These are phyloP conservation scores for Protophormia terraenovae DNA, from an alignment of 2,888 invertebrate species.

Conservation along the genomic window DNA sequence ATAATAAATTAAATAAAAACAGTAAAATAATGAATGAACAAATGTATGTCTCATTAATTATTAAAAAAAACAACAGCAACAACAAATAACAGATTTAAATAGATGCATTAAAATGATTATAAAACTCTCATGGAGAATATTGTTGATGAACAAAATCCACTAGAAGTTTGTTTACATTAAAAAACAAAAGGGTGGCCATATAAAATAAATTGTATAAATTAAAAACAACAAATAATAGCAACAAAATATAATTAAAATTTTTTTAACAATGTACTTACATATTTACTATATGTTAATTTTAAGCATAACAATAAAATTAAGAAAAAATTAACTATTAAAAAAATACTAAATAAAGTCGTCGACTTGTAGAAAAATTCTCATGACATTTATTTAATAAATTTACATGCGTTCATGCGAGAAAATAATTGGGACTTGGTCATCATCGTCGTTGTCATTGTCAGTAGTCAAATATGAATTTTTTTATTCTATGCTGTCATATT, in stretches of 20 bases:
- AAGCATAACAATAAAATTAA: background rate
- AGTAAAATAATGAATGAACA: slow-evolving; percentile 14
- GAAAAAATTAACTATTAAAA: slow-evolving; percentile 1
- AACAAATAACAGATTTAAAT: slow-evolving; percentile 22
- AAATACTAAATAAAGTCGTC: background rate
- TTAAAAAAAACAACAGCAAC: no score
- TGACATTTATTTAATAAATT: slow-evolving; percentile 4
- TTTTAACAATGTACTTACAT: background rate
- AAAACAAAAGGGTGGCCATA: background rate
- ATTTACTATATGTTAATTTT: background rate
- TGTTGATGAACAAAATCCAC: background rate
- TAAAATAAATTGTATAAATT: no score
- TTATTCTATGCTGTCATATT: background rate
- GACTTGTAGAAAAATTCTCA: slow-evolving; percentile 31
- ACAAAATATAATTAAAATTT: no score
- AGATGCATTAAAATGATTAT: slow-evolving; percentile 39
- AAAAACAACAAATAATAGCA: no score
- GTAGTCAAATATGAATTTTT: background rate
- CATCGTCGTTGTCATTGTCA: no score
- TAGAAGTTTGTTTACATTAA: background rate
- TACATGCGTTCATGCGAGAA: slow-evolving; percentile 11
- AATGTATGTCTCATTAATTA: slow-evolving; percentile 54
- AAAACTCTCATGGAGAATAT: slow-evolving; percentile 28
- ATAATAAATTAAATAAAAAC: background rate
- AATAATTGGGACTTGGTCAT: slow-evolving; percentile 19